Evolutionary conservation across 2,888 invertebrate genomes (phyloP), one percentile per base, ranked within the genome.

Genomic region (Pristionchus exspectatus): DNA sequence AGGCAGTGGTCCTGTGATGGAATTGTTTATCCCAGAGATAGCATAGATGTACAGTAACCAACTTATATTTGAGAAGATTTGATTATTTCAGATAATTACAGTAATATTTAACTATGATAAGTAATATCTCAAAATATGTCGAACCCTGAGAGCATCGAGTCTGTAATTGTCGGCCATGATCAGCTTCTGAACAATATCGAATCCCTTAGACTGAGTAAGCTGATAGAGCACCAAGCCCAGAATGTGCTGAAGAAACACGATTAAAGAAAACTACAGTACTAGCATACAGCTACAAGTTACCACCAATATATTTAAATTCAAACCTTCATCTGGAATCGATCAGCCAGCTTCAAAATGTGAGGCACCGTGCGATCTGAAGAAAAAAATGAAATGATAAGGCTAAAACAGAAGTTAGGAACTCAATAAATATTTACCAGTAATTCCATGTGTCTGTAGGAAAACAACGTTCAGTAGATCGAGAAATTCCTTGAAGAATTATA

Each of bases 251-350:
- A 16, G 16, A 27, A 30, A 59, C 59, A 59, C 21, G 14, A 21
- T 59, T 59, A 18, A 14, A 59, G 59, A 59, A 59, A 59, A 59
- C 21, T 21, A 59, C 14, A 59, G 21, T 59, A 59, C 59, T 18
- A 59, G 21, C 38, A 38, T 5, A 2, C 38, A 38, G 5, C 38
- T 38, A 38, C 5, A 38, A 38, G 38, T 38, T 38, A 38, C 38
- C 38, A 38, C 38, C 38, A 38, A 38, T 38, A 2, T 38, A 38
- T 38, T 38, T 5, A 66, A n/a, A 66, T 24, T 10, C 66, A 10
- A 9, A 74, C 72, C 72, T 74, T 38, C 33, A 74, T 30, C 33
- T 74, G 72, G 38, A 74, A 74, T 24, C 38, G 72, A 38, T 74
- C 72, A 18, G 72, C 72, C 16, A 74, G 38, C 38, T 74, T 74